phyloP scores from a whole-genome alignment of 2,113 vertebrate genomes.

The Suncus etruscus region DNA sequence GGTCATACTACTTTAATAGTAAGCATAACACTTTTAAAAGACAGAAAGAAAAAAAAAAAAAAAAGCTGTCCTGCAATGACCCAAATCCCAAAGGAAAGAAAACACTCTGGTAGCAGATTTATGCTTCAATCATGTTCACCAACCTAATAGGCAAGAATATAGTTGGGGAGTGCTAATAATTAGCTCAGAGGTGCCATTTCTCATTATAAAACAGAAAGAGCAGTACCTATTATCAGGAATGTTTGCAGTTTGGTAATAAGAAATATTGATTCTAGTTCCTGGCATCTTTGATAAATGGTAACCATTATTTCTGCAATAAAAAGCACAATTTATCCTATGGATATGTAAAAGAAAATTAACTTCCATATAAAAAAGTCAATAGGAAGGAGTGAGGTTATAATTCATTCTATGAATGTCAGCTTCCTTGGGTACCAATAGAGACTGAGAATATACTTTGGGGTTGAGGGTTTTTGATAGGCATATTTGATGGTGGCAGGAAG shows the following conservation, averaged over 20 bases:
- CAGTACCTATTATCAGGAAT: neutral
- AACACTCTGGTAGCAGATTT: neutral
- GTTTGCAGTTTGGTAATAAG: conserved; percentile 18
- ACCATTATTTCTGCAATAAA: neutral
- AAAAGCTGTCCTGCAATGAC: neutral
- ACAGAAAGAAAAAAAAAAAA: neutral
- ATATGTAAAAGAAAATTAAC: conserved; percentile 26
- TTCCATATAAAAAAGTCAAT: neutral
- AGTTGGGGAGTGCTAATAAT: neutral
- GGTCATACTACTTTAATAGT: conserved; percentile 7
- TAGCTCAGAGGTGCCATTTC: neutral
- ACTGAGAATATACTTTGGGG: neutral
- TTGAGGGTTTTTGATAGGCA: no score
- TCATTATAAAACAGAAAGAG: neutral
- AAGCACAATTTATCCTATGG: neutral
- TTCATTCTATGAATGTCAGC: conserved; percentile 29
- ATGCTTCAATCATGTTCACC: neutral
- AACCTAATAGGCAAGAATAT: neutral
- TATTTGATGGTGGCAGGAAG: no score
- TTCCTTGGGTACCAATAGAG: neutral
- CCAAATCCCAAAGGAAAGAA: neutral
- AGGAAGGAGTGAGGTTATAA: neutral
- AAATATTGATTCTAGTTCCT: neutral
- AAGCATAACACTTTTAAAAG: conserved; percentile 15
- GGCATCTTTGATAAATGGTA: neutral